phyloP scores from a whole-genome alignment of 2,888 invertebrate species.

The Orgyia antiqua region DNA sequence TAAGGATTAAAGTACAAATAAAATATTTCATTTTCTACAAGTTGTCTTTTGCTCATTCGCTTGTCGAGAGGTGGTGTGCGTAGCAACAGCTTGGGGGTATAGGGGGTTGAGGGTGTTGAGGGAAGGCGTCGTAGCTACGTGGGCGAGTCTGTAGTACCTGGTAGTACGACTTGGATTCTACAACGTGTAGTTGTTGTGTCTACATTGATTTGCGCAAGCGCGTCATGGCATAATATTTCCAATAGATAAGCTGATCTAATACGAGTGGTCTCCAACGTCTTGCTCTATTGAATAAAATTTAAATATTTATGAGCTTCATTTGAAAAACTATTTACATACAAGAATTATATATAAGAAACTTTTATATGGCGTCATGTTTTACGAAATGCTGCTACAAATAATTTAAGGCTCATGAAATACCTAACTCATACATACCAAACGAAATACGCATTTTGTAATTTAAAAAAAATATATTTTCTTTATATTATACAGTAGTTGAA shows the following conservation, averaged over 20 bases:
- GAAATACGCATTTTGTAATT: no score
- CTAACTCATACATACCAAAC: no score
- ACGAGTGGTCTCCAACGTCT: neutral
- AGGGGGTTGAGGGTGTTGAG: slow-evolving; percentile 19
- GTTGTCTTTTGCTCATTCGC: slow-evolving; percentile 36
- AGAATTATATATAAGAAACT: no score
- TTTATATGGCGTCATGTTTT: no score
- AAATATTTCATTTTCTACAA: slow-evolving; percentile 36
- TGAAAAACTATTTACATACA: no score
- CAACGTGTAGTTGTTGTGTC: slow-evolving; percentile 70
- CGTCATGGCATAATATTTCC: slow-evolving; percentile 28
- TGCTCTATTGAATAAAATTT: neutral
- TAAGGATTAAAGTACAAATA: slow-evolving; percentile 21
- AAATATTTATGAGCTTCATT: slow-evolving; percentile 4
- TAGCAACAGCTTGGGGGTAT: slow-evolving; percentile 46
- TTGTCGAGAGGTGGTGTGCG: slow-evolving; percentile 39
- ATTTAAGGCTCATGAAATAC: no score
- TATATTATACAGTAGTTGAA: no score
- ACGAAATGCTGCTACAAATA: no score
- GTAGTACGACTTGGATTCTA: slow-evolving; percentile 63
- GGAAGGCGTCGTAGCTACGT: slow-evolving; percentile 48
- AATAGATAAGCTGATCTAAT: slow-evolving; percentile 21
- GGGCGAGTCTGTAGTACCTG: slow-evolving; percentile 77
- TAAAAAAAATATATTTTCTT: no score
- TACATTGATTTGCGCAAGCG: slow-evolving; percentile 66